Base-by-base conservation (phyloP, 1,140 invertebrate species). In the Drosophila kikkawai region DNA sequence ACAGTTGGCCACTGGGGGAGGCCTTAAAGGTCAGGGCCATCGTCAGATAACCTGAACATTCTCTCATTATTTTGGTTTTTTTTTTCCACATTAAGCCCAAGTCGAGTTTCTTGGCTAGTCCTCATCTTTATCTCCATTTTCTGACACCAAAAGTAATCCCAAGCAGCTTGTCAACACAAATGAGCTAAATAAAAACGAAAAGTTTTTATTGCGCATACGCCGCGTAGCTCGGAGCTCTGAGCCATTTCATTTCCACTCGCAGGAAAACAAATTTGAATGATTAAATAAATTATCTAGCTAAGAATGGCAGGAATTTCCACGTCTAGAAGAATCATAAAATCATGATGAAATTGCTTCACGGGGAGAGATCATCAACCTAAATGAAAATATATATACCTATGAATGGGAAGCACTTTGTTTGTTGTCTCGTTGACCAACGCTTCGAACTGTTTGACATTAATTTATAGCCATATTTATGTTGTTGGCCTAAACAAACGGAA, bases 201-300 rank as follows among this genome's bases (percentile, higher is more conserved):
- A 59, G 29, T 79, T 82, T 82, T 77, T 82, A 80, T 87, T 87
- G 61, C 82, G 67, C 69, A 86, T 86, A 86, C 82, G 82, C 70
- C 66, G 58, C 53, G 79, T 79, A 59, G 41, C 56, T 37, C 44
- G 6, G 59, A 53, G 39, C 55, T 44, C 42, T 15, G 55, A 44
- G 61, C 56, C 66, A 29, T 67, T 75, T 75, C 56, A 42, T 64
- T 77, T 69, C 26, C 55, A 51, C 42, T 44, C 19, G 32, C 45
- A 71, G 45, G 41, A 75, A 83, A 80, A 80, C 71, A 87, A 78
- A 83, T 88, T 84, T 65, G 67, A 66, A 60, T 83, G 63, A 36
- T 44, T 55, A 64, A 76, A 86, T 86, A 86, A 86, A 88, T 86
- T 86, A 87, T 64, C 45, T 63, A 42, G 79, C 82, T n/a, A 15